Conservation (phyloP, 1,140 invertebrate species). For the Drosophila bipectinata region DNA sequence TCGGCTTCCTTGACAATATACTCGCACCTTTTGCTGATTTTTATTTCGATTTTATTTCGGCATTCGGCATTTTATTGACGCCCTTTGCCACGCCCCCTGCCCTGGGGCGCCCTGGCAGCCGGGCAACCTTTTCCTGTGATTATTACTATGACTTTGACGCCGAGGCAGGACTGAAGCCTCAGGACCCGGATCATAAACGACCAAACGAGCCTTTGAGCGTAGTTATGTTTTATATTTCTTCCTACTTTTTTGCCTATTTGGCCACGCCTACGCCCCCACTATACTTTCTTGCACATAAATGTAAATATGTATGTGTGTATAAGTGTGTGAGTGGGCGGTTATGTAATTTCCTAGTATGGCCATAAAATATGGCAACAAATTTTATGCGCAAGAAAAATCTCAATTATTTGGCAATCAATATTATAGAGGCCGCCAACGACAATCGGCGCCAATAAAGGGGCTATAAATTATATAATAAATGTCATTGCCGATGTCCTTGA, state of each 20-base stretch:
- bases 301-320: constrained; percentile 17
- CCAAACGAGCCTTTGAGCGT: constrained; percentile 65
- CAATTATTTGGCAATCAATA: constrained; percentile 81
- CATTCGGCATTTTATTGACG: constrained; percentile 73
- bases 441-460: constrained; percentile 60
- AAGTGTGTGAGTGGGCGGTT: constrained; percentile 26
- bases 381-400: constrained; percentile 68
- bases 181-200: constrained; percentile 61
- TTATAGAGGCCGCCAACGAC: constrained; percentile 45
- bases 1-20: constrained; percentile 58
- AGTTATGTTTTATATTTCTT: constrained; percentile 47
- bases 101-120: neutral
- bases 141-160: constrained; percentile 74
- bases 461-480: constrained; percentile 78
- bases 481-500: constrained; percentile 68
- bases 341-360: constrained; percentile 39
- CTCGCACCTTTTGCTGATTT: constrained; percentile 78
- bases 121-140: constrained; percentile 66
- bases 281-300: constrained; percentile 5
- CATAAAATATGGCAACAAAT: constrained; percentile 67
- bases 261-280: constrained; percentile 24
- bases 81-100: constrained; percentile 54
- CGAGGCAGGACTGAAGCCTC: constrained; percentile 18
- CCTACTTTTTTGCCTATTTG: constrained; percentile 12
- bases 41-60: constrained; percentile 73